phyloP scores from a whole-genome alignment of 92 coral and sea anemone genomes.

The Heteractis magnifica region DNA sequence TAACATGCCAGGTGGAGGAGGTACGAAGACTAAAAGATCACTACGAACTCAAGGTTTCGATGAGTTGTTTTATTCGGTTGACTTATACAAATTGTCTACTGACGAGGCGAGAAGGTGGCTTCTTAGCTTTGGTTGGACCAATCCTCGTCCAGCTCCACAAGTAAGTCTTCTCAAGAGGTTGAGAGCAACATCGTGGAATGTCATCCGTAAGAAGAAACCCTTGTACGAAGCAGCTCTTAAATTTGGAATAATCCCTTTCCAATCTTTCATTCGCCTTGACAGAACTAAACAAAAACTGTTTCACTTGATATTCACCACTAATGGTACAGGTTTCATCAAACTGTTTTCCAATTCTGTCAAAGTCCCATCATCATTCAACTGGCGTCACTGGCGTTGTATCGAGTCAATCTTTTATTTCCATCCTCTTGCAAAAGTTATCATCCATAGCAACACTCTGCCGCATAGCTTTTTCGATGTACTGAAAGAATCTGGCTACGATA shows the following conservation, averaged over 20 bases:
- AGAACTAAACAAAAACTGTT: background rate
- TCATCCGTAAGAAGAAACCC: slow-evolving; percentile 13
- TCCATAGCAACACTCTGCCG: slow-evolving; percentile 44
- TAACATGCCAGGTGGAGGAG: slow-evolving; percentile 17
- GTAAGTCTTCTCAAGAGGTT: slow-evolving; percentile 35
- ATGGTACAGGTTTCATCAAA: background rate
- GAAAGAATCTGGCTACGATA: slow-evolving; percentile 42
- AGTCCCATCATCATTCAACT: slow-evolving; percentile 14
- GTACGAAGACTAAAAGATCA: background rate
- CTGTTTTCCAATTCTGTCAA: background rate
- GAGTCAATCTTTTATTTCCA: slow-evolving; percentile 52
- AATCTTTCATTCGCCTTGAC: background rate
- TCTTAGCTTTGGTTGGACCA: slow-evolving; percentile 24
- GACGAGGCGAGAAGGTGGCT: slow-evolving; percentile 26
- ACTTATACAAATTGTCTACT: slow-evolving; percentile 14
- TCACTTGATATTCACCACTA: slow-evolving; percentile 49
- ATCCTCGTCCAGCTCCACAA: slow-evolving; percentile 28
- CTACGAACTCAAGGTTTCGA: slow-evolving; percentile 2
- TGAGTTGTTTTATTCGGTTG: slow-evolving; percentile 21
- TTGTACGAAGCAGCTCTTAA: slow-evolving; percentile 33
- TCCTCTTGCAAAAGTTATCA: slow-evolving; percentile 41
- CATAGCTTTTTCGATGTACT: slow-evolving; percentile 31
- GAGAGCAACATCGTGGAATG: slow-evolving; percentile 44
- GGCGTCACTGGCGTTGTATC: slow-evolving; percentile 45
- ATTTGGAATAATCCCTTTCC: slow-evolving; percentile 38